A percentile compares a stretch with the other conserved stretches of the same genome.
Conservation (phyloP, 1,140 invertebrate species). For the Sweltsa coloradensis region DNA sequence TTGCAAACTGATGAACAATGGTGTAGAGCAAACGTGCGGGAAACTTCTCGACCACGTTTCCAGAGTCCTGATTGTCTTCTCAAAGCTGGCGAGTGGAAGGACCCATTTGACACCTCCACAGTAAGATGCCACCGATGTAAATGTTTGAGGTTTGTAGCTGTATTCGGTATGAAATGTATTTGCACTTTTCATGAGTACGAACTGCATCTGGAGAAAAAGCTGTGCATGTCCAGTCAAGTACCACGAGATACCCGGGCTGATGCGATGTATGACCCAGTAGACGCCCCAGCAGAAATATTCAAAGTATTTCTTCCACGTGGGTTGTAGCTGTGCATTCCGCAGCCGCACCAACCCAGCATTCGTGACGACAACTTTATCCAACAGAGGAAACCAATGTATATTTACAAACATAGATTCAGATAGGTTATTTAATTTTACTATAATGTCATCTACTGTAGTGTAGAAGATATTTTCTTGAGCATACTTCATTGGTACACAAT, state of each 20-base stretch:
- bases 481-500: constrained; percentile 6
- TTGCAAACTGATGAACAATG: constrained; percentile 8
- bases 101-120: constrained; percentile 9
- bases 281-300: constrained; percentile 5
- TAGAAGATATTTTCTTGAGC: constrained; percentile 9
- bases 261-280: constrained; percentile 2
- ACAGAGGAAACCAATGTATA: constrained; percentile 11
- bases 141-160: constrained; percentile 3
- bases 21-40: constrained; percentile 5
- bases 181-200: background rate
- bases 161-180: constrained; percentile 4
- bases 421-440: constrained; percentile 1
- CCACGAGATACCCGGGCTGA: constrained; percentile 7
- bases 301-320: constrained; percentile 8
- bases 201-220: constrained; percentile 1
- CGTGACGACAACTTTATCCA: constrained; percentile 8
- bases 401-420: constrained; percentile 2
- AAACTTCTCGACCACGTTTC: background rate
- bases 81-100: constrained; percentile 5
- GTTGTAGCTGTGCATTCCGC: constrained; percentile 1
- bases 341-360: constrained; percentile 1
- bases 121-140: background rate
- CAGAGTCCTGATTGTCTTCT: background rate
- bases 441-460: constrained; percentile 1
- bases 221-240: constrained; percentile 4